Conservation (phyloP, 2,888 invertebrate species). For the Ophion costatus region DNA sequence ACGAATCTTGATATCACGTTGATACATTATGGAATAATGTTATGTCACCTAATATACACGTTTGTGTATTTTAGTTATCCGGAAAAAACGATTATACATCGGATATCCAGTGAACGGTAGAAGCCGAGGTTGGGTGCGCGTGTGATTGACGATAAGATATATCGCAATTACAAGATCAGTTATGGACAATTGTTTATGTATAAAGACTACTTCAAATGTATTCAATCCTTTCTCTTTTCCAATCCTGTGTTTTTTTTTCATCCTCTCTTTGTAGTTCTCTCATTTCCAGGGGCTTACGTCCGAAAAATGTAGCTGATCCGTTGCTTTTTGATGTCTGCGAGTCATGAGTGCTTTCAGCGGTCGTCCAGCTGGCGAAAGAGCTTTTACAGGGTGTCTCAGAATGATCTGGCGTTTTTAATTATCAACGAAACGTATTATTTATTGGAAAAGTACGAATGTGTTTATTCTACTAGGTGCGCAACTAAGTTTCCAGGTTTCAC, state of each 20-base stretch:
- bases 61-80: constrained; percentile 34
- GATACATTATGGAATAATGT: constrained; percentile 49
- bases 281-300: background rate
- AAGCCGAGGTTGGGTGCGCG: constrained; percentile 9
- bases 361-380: background rate
- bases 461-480: too few species aligned
- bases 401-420: too few species aligned
- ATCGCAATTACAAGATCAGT: background rate
- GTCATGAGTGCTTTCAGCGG: background rate
- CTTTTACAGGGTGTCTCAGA: too few species aligned
- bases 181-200: constrained; percentile 28
- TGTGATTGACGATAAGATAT: constrained; percentile 25
- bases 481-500: too few species aligned
- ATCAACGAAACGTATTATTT: too few species aligned
- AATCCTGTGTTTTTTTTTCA: background rate
- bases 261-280: background rate
- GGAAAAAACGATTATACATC: constrained; percentile 30
- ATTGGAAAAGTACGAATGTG: too few species aligned
- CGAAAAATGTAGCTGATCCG: background rate
- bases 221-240: background rate
- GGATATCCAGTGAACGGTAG: constrained; percentile 19
- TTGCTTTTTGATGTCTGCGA: background rate
- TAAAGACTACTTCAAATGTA: constrained; percentile 8
- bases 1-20: constrained; percentile 46
- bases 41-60: constrained; percentile 48